Evolutionary conservation across 1,140 invertebrate species (phyloP).

Genomic region (Diabrotica virgifera): DNA sequence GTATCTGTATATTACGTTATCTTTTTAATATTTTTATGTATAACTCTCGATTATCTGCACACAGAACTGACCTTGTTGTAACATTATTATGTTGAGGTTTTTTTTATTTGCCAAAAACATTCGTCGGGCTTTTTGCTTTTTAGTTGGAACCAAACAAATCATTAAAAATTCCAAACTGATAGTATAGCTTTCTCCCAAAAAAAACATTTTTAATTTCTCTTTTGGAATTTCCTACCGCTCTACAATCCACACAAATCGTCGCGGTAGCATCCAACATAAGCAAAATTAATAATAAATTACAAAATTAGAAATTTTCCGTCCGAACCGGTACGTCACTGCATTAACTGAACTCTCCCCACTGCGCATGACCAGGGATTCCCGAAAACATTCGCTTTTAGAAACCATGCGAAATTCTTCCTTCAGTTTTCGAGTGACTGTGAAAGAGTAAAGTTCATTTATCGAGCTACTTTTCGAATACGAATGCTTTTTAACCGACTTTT

Average conservation of each 20-base stretch:
- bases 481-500: slow-evolving; percentile 15
- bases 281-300: not conserved
- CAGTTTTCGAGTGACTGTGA: not conserved
- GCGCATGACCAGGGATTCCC: slow-evolving; percentile 44
- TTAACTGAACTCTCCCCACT: not conserved
- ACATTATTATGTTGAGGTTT: too few species aligned
- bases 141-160: too few species aligned
- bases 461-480: slow-evolving; percentile 18
- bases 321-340: slow-evolving; percentile 6
- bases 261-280: not conserved
- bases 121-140: too few species aligned
- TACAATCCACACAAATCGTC: not conserved
- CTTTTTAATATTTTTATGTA: too few species aligned
- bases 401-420: not conserved
- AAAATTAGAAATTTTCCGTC: slow-evolving; percentile 3
- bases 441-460: not conserved
- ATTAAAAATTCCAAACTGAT: too few species aligned
- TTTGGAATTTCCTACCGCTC: not conserved
- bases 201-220: not conserved
- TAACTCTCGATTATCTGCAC: too few species aligned
- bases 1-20: too few species aligned
- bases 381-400: slow-evolving; percentile 14
- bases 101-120: too few species aligned
- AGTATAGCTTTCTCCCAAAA: too few species aligned
- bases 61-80: too few species aligned